Evolutionary conservation across 2,797 vertebrate genomes (phyloP), one percentile per base, ranked within the genome.

Genomic region (Aeoliscus strigatus): DNA sequence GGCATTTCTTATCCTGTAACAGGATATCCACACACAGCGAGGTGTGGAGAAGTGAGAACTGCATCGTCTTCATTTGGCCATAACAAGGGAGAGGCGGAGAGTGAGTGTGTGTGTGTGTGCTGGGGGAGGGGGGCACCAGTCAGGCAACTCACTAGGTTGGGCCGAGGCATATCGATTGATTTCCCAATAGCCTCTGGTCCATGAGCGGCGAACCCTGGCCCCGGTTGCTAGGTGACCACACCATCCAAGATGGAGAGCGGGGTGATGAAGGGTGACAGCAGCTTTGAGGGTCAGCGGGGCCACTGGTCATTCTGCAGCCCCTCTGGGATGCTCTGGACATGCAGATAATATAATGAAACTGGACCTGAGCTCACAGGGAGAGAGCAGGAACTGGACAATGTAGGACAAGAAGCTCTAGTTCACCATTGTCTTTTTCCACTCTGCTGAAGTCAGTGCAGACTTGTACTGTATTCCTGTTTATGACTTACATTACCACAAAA

Each of bases 181-280:
- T 88, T 87, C 84, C 83, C 85, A 87, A 90, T 89, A 88, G 82
- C 84, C 83, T 81, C 82, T 88, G 85, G 88, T 87, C 86, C 85
- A 83, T 65, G 85, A 89, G 86, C 86, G 72, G 79, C 84, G 80
- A 87, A 87, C 85, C 82, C 83, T 83, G 87, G 81, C 85, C 81
- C 81, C 45, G 52, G 90, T 91, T 91, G 90, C 90, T 91, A 91
- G 88, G 90, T 88, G 85, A 91, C 89, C 75, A 78, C 82, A 83
- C 79, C 84, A 84, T 89, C 88, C 87, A 87, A 85, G 82, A 90
- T 89, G 88, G 87, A 89, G 87, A 84, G 83, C 39, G 61, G 75
- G 79, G 77, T 88, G 83, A 85, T 85, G 84, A 82, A 85, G 86
- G 82, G 81, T 84, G 85, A 86, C 86, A 87, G 84, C 81, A 77